Percentiles rank a stretch among this genome's conserved stretches.
Evolutionary conservation across 2,797 vertebrate genomes (phyloP).

Genomic region (Liasis olivaceus): DNA sequence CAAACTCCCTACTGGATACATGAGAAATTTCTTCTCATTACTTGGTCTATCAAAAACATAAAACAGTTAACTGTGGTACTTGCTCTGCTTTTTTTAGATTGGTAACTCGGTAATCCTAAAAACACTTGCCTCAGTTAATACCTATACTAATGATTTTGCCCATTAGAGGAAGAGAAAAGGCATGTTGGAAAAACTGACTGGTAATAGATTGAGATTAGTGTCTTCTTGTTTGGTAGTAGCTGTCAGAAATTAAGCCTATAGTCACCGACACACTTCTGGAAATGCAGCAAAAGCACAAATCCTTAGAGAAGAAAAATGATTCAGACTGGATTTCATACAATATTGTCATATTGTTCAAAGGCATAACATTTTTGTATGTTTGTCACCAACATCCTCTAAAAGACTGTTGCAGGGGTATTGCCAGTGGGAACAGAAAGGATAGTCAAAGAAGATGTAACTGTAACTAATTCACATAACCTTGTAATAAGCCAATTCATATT

Average conservation of each 20-base stretch:
- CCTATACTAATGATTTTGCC: neutral
- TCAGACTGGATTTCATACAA: neutral
- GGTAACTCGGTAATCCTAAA: neutral
- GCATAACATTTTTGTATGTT: neutral
- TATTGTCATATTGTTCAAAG: neutral
- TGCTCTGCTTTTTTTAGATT: neutral
- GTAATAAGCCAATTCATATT: neutral
- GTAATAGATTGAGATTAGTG: neutral
- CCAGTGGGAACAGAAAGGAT: neutral
- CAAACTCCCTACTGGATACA: neutral
- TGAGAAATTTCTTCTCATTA: neutral
- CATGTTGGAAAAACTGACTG: neutral
- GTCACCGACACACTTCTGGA: neutral
- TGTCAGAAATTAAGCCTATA: neutral
- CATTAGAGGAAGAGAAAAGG: neutral
- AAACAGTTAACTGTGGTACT: neutral
- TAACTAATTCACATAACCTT: neutral
- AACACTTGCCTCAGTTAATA: neutral
- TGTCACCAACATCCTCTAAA: neutral
- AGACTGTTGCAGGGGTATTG: neutral
- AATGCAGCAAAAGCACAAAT: neutral
- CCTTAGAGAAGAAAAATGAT: neutral
- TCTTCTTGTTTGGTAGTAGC: neutral
- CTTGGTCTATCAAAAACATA: neutral
- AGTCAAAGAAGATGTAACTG: neutral